phyloP scores from a whole-genome alignment of 2,888 invertebrate genomes.

The Oscheius onirici region DNA sequence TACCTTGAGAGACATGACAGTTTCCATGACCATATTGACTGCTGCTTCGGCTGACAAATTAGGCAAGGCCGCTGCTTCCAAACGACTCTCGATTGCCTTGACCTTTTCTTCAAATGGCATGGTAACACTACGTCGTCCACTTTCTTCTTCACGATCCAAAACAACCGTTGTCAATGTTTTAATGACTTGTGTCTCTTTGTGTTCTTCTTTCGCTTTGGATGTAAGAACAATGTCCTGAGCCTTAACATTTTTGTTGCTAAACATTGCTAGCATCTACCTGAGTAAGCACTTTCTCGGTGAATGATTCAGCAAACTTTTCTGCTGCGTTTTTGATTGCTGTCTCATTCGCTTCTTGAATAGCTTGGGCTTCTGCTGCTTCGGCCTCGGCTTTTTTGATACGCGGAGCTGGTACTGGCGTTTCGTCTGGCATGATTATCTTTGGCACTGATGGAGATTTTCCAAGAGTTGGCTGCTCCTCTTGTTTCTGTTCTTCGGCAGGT shows the following conservation, averaged over 20 bases:
- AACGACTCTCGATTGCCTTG: constrained; percentile 18
- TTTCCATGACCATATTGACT: constrained; percentile 51
- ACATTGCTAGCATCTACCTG: constrained; percentile 14
- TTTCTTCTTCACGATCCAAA: constrained; percentile 26
- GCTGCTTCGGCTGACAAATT: constrained; percentile 38
- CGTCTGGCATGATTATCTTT: constrained; percentile 16
- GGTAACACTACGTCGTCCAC: constrained; percentile 28
- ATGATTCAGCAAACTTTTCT: constrained; percentile 33
- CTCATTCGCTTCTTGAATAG: neutral
- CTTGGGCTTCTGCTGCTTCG: constrained; percentile 19
- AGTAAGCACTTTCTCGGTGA: constrained; percentile 28
- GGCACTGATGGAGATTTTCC: neutral
- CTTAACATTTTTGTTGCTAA: neutral
- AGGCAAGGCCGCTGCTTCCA: constrained; percentile 23
- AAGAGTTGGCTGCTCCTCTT: neutral
- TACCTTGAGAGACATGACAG: constrained; percentile 53
- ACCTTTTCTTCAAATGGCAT: constrained; percentile 34
- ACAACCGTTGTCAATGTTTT: constrained; percentile 22
- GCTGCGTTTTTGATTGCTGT: constrained; percentile 14
- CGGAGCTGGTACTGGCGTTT: constrained; percentile 12
- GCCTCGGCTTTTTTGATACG: constrained; percentile 7
- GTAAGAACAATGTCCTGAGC: constrained; percentile 26
- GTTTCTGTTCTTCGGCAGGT: neutral
- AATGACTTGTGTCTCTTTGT: constrained; percentile 18
- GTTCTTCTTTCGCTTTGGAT: constrained; percentile 13